Base-by-base conservation (phyloP, 1,140 invertebrate genomes). In the Schlechtendalia chinensis region DNA sequence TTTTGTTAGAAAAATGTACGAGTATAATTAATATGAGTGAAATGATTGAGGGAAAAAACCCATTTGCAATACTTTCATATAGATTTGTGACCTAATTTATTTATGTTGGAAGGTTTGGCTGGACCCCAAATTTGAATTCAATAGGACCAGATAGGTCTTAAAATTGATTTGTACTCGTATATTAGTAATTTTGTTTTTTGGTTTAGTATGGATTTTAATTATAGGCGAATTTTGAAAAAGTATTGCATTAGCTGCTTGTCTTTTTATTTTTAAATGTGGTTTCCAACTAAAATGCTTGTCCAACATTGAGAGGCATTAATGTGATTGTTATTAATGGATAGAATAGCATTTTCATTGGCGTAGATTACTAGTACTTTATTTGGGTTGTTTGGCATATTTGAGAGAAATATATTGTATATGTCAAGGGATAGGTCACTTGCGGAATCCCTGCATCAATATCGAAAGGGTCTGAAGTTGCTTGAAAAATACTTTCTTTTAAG, bases 401-500 rank as follows among this genome's bases (percentile, higher is more conserved):
- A 54, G 16, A 4, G 16, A 54, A 54, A 54, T 17, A 54, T 54
- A 6, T 54, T 54, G 5, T 54, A 54, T 54, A 54, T 17, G 17
- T n/a, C 17, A 54, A 16, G 12, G 53, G 16, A 54, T 54, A 54
- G 17, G 19, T 54, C 53, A 17, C 53, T 16, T 19, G 32, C 8
- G 32, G 32, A 39, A 8, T 39, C 32, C 32, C n/a, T 54, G 53
- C 53, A 54, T 54, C 0, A 54, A 17, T 54, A 54, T 6, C 16
- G 5, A 54, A 54, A 17, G 14, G 17, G 53, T 54, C 12, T 5
- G 16, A n/a, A 54, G 16, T 54, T 54, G 8, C 12, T 16, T 61
- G 63, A 39, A 80, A 27, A 12, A 39, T 54, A 4, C 59, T 27
- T n/a, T 81, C 67, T 84, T 81, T 39, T 39, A 8, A 39, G 32